These are phyloP conservation scores for Aotus griseimembra DNA, from an alignment of 2,797 vertebrate genomes.

Conservation along the genomic window DNA sequence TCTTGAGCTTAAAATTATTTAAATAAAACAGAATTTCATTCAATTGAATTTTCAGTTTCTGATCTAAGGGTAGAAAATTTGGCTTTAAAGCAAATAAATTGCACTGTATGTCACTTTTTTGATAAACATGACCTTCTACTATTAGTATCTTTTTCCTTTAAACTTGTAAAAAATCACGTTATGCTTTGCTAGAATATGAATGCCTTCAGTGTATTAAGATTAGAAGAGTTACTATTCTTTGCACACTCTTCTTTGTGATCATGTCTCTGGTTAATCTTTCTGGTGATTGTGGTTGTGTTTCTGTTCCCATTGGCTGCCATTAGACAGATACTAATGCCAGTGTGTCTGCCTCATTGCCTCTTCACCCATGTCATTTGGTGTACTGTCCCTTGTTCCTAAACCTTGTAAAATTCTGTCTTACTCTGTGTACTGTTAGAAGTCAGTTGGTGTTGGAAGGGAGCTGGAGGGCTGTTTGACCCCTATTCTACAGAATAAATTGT, in stretches of 20 bases:
- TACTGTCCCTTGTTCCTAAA: not conserved
- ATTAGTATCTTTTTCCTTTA: slow-evolving; percentile 7
- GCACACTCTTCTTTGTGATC: not conserved
- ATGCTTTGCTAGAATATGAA: not conserved
- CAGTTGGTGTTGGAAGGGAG: not conserved
- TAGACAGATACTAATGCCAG: not conserved
- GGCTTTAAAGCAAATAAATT: not conserved
- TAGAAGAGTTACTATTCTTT: not conserved
- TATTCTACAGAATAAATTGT: not conserved
- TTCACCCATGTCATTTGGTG: not conserved
- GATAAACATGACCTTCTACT: not conserved
- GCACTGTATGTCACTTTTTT: not conserved
- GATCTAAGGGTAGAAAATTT: slow-evolving; percentile 1
- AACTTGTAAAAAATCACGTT: slow-evolving; percentile 22
- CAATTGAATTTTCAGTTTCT: slow-evolving; percentile 42
- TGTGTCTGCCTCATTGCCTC: not conserved
- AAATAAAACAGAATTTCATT: slow-evolving; percentile 50
- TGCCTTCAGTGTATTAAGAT: not conserved
- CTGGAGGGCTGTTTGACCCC: not conserved
- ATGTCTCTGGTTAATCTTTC: not conserved
- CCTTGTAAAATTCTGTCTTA: not conserved
- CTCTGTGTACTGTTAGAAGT: not conserved
- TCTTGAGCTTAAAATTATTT: slow-evolving; percentile 43
- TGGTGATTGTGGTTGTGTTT: not conserved
- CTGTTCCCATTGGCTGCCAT: not conserved